Base-by-base conservation (phyloP, 2,113 vertebrate genomes). In the Vidua chalybeata region DNA sequence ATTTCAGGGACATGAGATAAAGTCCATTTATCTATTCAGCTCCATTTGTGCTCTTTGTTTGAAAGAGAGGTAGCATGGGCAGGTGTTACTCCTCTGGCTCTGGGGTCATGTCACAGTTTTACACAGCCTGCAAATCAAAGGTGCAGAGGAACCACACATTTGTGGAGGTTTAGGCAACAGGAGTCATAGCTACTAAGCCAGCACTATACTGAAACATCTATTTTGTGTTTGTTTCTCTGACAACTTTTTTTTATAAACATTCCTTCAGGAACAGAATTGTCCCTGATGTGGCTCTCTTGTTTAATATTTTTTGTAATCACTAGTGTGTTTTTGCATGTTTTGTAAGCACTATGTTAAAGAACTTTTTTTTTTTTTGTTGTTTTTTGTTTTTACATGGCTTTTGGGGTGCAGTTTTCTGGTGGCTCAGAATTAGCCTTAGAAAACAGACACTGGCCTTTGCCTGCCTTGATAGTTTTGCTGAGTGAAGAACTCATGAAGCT, bases 91-190 rank as follows among this genome's bases (percentile, higher is more conserved):
- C 10, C 75, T 84, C 76, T 30, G 55, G 21, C 55, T 41, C 52
- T 23, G 31, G 41, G n/a, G 27, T 31, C 19, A 2, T 6, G 30
- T 45, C 48, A 15, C 7, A 1, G 0, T 17, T 51, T 78, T 26
- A 10, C 43, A 33, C 12, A 61, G n/a, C 5, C 21, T 66, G 55
- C 6, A n/a, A 8, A 83, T 27, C 19, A 61, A 62, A 84, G 30
- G 6, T 68, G 7, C 22, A 63, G 39, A 56, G 37, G 23, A 90
- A 10, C 11, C 37, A 61, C 5, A 3, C 31, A 12, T 27, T 55
- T 76, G 37, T 6, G 66, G 26, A 58, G 20, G 6, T 4, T 62
- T 33, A 61, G 17, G 15, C 26, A 81, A 45, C 2, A 64, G 14
- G 15, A 67, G 2, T 45, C 61, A 9, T 3, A 61, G n/a, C 33